Conservation (phyloP, 2,113 vertebrate species). For the Trogon melanurus region DNA sequence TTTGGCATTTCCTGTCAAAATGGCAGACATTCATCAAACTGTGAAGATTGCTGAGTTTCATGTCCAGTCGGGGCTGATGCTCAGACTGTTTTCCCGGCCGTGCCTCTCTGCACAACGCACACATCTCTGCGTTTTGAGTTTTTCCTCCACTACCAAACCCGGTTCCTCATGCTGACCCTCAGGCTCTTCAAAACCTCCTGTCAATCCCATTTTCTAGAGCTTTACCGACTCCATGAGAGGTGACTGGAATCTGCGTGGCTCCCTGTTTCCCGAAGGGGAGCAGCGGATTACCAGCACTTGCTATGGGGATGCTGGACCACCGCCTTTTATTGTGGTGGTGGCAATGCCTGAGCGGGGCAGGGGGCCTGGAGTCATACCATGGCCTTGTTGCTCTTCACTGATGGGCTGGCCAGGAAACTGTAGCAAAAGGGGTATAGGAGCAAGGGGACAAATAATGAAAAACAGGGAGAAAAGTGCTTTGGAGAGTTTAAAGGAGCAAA, state of each 20-base stretch:
- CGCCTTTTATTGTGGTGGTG: background rate
- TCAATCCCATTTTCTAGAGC: background rate
- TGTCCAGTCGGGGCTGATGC: background rate
- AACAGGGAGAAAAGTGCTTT: background rate
- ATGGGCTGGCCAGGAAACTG: background rate
- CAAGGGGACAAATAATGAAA: background rate
- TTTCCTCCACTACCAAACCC: background rate
- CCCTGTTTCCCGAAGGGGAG: fast-evolving
- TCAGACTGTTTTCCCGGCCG: background rate
- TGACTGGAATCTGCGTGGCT: background rate
- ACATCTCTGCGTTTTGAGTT: background rate
- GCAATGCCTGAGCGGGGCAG: fast-evolving
- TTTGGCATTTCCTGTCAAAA: constrained; percentile 56
- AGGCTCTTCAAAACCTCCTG: background rate
- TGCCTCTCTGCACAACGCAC: fast-evolving
- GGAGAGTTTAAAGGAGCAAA: background rate
- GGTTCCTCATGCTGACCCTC: background rate
- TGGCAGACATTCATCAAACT: constrained; percentile 30
- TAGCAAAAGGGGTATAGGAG: background rate
- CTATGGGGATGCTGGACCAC: background rate
- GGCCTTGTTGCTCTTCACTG: background rate
- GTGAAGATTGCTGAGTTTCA: background rate
- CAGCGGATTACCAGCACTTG: fast-evolving
- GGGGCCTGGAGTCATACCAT: background rate
- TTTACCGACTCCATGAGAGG: background rate